Evolutionary conservation across 2,888 invertebrate species (phyloP), one percentile per base, ranked within the genome.

Genomic region (Cephus nigrinus): DNA sequence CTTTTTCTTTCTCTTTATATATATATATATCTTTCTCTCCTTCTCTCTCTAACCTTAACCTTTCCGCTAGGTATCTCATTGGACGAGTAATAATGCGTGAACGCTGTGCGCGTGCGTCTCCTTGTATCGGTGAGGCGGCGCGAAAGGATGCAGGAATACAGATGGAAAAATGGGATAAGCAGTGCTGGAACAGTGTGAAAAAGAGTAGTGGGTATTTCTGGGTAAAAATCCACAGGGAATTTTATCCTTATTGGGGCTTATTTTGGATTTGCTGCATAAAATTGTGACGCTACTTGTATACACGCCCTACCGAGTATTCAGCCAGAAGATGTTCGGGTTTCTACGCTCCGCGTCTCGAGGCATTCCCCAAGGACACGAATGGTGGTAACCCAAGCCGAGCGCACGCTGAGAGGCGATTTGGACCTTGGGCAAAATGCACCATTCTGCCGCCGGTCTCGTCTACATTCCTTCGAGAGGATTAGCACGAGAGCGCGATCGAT

Each of bases 321-420:
- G 83, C 84, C 85, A 85, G 85, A 86, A 87, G 86, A 86, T 23
- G 31, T 71, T 71, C 71, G 71, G 33, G 31, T 31, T 71, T 71
- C 33, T 74, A 12, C 33, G 74, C 30, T 34, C 15, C 4, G 33
- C 34, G 73, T 32, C 34, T 71, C 75, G 71, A 74, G 83, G 82
- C 79, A 82, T 81, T 82, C 84, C 84, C 83, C 91, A 90, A 90
- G 91, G 91, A 90, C 90, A 87, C 87, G 86, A 23, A 55, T 78
- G 82, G 81, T 85, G 87, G 91, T 90, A 91, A 91, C 86, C 85
- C 84, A 90, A 91, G 89, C 86, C 81, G 87, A 85, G 87, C 86
- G 86, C 86, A 87, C 87, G 86, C 87, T 85, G 88, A 85, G 87
- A 87, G 87, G 86, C 88, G 85, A 88, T 89, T 89, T 86, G 83